phyloP scores from a whole-genome alignment of 2,797 vertebrate genomes.

The Gephyroberyx darwinii region DNA sequence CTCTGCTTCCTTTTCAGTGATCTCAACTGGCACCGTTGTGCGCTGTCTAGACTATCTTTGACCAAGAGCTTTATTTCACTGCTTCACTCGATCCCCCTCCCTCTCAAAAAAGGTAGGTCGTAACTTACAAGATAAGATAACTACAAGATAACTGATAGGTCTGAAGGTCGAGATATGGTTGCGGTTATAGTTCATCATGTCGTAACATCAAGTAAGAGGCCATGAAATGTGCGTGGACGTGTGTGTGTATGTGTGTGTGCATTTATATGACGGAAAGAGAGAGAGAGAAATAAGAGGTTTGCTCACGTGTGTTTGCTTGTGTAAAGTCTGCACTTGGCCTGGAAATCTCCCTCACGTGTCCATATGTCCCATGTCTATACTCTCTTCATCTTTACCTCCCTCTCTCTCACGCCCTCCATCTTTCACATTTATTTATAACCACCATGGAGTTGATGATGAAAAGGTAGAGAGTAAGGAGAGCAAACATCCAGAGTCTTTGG shows the following conservation, averaged over 20 bases:
- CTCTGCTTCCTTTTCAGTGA: neutral
- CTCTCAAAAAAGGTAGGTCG: neutral
- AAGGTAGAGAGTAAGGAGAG: constrained; percentile 41
- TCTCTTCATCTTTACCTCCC: constrained; percentile 25
- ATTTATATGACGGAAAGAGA: constrained; percentile 10
- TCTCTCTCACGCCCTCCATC: constrained; percentile 22
- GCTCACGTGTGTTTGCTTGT: constrained; percentile 5
- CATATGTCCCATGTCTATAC: constrained; percentile 35
- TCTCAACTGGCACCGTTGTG: neutral
- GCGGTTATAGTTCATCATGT: too few species aligned
- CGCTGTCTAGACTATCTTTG: neutral
- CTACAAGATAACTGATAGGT: too few species aligned
- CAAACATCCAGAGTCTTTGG: constrained; percentile 29
- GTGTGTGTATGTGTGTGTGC: neutral
- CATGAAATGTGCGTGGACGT: too few species aligned
- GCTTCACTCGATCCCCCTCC: neutral
- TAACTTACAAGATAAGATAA: too few species aligned
- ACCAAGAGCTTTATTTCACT: neutral
- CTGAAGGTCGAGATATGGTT: too few species aligned
- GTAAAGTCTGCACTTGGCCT: constrained; percentile 18
- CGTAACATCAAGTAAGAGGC: too few species aligned
- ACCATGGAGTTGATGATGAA: constrained; percentile 34
- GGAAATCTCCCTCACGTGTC: constrained; percentile 38
- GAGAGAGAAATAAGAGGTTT: constrained; percentile 4
- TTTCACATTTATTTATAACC: constrained; percentile 59